Percentiles rank a stretch among this genome's conserved stretches.
These are phyloP conservation scores for Trichosurus vulpecula DNA, from an alignment of 2,797 vertebrate genomes.

Conservation along the genomic window DNA sequence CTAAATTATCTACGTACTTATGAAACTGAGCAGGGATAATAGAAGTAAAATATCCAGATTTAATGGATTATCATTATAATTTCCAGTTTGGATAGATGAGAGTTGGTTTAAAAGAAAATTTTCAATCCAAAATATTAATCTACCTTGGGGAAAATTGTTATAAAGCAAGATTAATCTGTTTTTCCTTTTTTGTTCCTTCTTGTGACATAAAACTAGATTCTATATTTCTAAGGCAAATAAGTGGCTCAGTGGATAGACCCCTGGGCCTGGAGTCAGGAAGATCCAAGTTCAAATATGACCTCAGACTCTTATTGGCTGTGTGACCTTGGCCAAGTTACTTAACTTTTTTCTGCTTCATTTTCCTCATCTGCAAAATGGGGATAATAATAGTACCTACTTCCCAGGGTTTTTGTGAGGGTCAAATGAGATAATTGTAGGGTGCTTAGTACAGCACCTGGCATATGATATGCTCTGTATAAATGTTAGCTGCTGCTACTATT, in stretches of 20 bases:
- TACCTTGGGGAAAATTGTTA: background rate
- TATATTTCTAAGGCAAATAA: background rate
- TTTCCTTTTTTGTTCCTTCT: background rate
- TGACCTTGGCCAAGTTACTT: background rate
- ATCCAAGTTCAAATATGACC: background rate
- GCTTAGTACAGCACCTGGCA: background rate
- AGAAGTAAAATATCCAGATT: conserved; percentile 5
- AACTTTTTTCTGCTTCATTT: background rate
- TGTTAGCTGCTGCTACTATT: background rate
- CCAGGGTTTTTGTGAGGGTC: background rate
- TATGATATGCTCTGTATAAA: background rate
- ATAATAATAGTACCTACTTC: background rate
- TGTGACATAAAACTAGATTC: background rate
- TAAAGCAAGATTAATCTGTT: background rate
- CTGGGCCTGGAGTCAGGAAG: background rate
- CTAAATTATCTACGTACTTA: background rate
- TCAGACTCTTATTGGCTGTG: background rate
- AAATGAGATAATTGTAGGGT: background rate
- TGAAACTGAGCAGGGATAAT: background rate
- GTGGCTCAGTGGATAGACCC: background rate
- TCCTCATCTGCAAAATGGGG: background rate
- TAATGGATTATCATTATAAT: background rate
- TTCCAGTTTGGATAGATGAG: conserved; percentile 30
- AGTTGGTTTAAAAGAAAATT: background rate
- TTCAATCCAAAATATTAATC: conserved; percentile 15